Percentiles rank a stretch among this genome's conserved stretches.
Conservation (phyloP, 2,797 vertebrate genomes). For the Momotus momota region DNA sequence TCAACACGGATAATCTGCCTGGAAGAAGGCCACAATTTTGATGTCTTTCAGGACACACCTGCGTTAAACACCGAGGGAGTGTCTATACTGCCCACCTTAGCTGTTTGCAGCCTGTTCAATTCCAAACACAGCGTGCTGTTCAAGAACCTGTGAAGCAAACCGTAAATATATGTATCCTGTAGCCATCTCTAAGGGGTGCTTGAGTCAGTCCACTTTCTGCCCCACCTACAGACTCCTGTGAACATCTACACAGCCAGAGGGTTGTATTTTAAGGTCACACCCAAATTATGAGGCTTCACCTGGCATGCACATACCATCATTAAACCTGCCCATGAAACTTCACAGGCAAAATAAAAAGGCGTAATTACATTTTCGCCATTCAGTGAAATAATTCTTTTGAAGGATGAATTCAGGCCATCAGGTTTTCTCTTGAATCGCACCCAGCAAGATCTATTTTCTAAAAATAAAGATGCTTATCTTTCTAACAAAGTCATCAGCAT, state of each 20-base stretch:
- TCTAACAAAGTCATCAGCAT: background rate
- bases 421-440: conserved; percentile 36
- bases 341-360: conserved; percentile 57
- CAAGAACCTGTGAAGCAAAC: background rate
- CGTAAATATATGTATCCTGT: conserved; percentile 66
- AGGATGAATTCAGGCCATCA: conserved; percentile 31
- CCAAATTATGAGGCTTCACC: conserved; percentile 61
- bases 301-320: conserved; percentile 54
- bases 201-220: conserved; percentile 60
- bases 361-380: conserved; percentile 61
- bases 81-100: background rate
- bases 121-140: background rate
- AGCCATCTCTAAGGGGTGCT: conserved; percentile 54
- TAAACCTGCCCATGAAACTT: conserved; percentile 63
- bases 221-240: conserved; percentile 52
- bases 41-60: background rate
- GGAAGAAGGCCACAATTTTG: background rate
- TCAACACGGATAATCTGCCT: background rate
- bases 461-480: conserved; percentile 41
- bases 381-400: conserved; percentile 63
- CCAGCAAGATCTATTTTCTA: conserved; percentile 32
- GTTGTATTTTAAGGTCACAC: conserved; percentile 69
- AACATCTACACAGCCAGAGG: conserved; percentile 67
- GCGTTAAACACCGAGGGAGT: background rate
- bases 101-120: background rate